Evolutionary conservation across 2,113 vertebrate genomes (phyloP), one percentile per base, ranked within the genome.

Genomic region (Alectura lathami): DNA sequence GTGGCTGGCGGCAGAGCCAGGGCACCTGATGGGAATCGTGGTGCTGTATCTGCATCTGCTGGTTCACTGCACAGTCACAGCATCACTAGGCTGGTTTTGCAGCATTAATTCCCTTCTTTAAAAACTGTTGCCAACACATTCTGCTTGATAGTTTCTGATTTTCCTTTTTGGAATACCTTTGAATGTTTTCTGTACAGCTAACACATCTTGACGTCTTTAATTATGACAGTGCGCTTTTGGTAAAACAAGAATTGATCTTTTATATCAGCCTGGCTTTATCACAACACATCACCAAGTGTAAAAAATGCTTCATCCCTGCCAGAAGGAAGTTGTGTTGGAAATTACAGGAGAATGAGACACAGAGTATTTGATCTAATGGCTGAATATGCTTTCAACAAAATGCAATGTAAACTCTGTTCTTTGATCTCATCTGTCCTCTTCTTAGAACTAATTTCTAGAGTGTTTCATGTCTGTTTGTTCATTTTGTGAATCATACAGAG

Each of bases 351-450:
- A 82, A 94, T 81, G 73, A 95, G 95, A 93, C 89, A 88, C 47
- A 91, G 93, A 67, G 91, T 96, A 89, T 97, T 97, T 96, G 96
- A 95, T 97, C 93, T 97, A 89, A 93, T 95, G 74, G 64, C 88
- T 93, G 90, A 95, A 96, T 93, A 80, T 96, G 70, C 94, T 97
- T 97, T 97, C 95, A 95, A 86, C 90, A 97, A 97, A 97, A 96
- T 29, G n/a, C 80, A 88, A 54, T 93, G 66, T 94, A 80, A 83
- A 87, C 80, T 91, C 62, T 94, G 59, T 96, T 94, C 93, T 81
- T 94, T 96, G 92, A 97, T 98, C 96, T 96, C 86, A 95, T 97
- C 97, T 97, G 86, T 97, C 81, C 92, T 96, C 84, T 96, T 97
- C 86, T 97, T 97, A 96, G 95, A 97, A 94, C 94, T 97, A 53